These are phyloP conservation scores for Hoplias malabaricus DNA, from an alignment of 2,113 vertebrate genomes.

Conservation along the genomic window DNA sequence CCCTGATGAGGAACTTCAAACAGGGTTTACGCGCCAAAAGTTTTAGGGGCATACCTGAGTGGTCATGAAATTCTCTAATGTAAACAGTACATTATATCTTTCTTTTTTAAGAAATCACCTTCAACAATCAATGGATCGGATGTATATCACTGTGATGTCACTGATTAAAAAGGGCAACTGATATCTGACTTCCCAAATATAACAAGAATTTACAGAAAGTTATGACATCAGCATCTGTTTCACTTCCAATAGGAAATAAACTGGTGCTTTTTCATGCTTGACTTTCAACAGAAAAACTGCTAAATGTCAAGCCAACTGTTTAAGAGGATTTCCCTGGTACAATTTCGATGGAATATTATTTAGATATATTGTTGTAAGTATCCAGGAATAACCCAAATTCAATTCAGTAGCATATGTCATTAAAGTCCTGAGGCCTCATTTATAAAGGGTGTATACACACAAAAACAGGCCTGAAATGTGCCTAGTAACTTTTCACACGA, in stretches of 20 bases:
- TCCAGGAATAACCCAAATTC: background rate
- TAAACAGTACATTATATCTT: background rate
- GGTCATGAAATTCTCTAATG: background rate
- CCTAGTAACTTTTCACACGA: too few species aligned
- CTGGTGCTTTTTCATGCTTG: background rate
- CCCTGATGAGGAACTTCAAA: slow-evolving; percentile 27
- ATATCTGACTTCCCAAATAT: background rate
- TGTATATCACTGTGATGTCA: background rate
- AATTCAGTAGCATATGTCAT: too few species aligned
- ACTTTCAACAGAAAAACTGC: background rate
- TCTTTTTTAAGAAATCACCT: background rate
- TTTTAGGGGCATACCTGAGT: slow-evolving; percentile 17
- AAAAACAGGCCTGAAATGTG: too few species aligned
- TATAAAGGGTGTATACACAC: too few species aligned
- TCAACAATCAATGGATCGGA: background rate
- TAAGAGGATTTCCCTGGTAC: background rate
- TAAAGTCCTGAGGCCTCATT: too few species aligned
- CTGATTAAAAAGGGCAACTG: background rate
- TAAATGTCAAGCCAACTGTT: background rate
- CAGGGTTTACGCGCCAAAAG: slow-evolving; percentile 17
- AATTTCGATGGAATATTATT: background rate
- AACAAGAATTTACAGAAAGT: slow-evolving; percentile 16
- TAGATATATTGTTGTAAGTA: too few species aligned
- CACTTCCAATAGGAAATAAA: background rate
- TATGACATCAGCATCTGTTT: slow-evolving; percentile 6